Percentiles rank a stretch among this genome's conserved stretches.
Conservation (phyloP, 2,113 vertebrate genomes). For the Hipposideros armiger region DNA sequence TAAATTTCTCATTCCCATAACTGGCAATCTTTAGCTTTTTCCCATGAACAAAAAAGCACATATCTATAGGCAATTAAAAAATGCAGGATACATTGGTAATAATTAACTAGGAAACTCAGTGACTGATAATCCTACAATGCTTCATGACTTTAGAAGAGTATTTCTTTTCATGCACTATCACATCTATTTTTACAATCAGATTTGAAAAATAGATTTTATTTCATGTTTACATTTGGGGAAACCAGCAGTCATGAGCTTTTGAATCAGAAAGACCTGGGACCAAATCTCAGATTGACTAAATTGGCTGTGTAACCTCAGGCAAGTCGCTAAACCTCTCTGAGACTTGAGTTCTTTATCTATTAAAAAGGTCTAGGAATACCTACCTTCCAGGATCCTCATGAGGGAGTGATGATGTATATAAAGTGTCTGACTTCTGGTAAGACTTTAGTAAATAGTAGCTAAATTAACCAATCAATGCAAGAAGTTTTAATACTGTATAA, state of each 20-base stretch:
- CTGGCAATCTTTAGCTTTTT: neutral
- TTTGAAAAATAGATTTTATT: neutral
- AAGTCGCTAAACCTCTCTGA: neutral
- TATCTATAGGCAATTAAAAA: constrained; percentile 43
- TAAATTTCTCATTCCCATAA: neutral
- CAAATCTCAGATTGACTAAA: neutral
- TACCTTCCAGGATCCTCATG: neutral
- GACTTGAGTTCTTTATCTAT: constrained; percentile 15
- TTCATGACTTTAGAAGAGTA: constrained; percentile 29
- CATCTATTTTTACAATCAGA: neutral
- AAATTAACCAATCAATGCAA: neutral
- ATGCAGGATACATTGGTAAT: neutral
- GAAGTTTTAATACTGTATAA: neutral
- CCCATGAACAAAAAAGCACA: neutral
- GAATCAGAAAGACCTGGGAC: neutral
- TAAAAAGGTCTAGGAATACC: neutral
- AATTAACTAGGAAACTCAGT: constrained; percentile 31
- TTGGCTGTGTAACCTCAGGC: neutral
- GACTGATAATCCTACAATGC: neutral
- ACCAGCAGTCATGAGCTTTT: neutral
- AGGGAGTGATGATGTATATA: neutral
- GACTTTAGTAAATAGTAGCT: neutral
- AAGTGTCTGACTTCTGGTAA: constrained; percentile 13
- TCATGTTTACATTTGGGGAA: constrained; percentile 4
- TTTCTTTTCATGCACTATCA: neutral